These are phyloP conservation scores for Probaryconus sp. DNA, from an alignment of 1,140 invertebrate genomes.

Conservation along the genomic window DNA sequence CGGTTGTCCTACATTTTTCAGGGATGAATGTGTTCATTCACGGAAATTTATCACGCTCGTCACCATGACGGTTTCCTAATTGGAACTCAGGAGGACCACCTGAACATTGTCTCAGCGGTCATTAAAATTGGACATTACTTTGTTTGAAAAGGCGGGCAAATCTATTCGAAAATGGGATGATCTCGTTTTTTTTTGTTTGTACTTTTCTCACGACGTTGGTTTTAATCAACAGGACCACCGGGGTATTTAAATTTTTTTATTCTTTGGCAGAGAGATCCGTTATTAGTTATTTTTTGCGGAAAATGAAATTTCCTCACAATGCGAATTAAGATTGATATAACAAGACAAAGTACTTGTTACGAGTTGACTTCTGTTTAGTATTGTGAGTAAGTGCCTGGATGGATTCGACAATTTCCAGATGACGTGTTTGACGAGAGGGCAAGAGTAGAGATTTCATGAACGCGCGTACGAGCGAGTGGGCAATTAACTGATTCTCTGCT, in stretches of 20 bases:
- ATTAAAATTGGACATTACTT: too few species aligned
- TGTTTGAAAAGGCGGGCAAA: too few species aligned
- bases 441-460: slow-evolving; percentile 49
- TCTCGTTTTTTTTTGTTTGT: too few species aligned
- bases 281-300: too few species aligned
- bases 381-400: slow-evolving; percentile 31
- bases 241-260: too few species aligned
- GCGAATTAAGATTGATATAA: not conserved
- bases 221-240: too few species aligned
- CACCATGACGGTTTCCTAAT: not conserved
- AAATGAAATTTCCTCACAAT: too few species aligned
- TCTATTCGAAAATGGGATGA: too few species aligned
- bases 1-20: slow-evolving; percentile 5
- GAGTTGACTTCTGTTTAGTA: slow-evolving; percentile 34
- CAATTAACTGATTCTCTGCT: slow-evolving; percentile 53
- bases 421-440: slow-evolving; percentile 55
- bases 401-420: slow-evolving; percentile 55
- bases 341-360: slow-evolving; percentile 32
- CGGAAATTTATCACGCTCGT: slow-evolving; percentile 4
- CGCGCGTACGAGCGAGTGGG: slow-evolving; percentile 43
- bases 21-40: not conserved
- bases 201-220: not conserved
- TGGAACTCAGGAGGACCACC: not conserved
- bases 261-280: too few species aligned
- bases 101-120: not conserved